Conservation (phyloP, 2,797 vertebrate species). For the Dermochelys coriacea region DNA sequence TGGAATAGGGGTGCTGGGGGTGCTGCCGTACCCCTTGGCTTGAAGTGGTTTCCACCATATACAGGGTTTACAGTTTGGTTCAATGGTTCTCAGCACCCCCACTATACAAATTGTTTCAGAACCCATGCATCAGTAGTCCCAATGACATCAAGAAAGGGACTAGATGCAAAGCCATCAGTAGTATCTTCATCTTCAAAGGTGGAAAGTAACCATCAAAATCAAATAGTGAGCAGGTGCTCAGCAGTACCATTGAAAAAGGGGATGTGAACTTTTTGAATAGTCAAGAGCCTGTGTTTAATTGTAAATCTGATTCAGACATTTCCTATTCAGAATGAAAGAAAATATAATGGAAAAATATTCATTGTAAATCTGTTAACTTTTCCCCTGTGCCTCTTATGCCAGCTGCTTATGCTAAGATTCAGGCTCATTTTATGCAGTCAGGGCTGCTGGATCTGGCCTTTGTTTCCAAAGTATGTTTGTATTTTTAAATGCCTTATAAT, state of each 20-base stretch:
- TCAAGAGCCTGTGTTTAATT: background rate
- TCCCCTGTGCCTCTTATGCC: background rate
- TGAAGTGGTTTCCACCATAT: too few species aligned
- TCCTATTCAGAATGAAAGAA: background rate
- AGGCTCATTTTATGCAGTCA: background rate
- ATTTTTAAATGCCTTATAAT: conserved; percentile 14
- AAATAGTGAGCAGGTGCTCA: background rate
- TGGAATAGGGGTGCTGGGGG: too few species aligned
- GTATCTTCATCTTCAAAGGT: background rate
- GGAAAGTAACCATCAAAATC: background rate
- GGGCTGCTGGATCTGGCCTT: background rate
- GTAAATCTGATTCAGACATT: background rate
- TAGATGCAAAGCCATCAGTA: background rate
- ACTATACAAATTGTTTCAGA: too few species aligned
- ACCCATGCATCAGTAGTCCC: background rate
- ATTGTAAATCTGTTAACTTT: background rate
- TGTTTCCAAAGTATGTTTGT: background rate
- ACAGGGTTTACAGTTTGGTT: too few species aligned
- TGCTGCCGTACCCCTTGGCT: too few species aligned
- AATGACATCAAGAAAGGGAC: background rate
- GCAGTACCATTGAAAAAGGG: background rate
- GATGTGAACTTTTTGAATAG: background rate
- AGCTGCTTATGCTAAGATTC: background rate
- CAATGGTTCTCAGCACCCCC: too few species aligned
- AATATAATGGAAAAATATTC: background rate